These are phyloP conservation scores for Idaea aversata DNA, from an alignment of 2,888 invertebrate species.

Conservation along the genomic window DNA sequence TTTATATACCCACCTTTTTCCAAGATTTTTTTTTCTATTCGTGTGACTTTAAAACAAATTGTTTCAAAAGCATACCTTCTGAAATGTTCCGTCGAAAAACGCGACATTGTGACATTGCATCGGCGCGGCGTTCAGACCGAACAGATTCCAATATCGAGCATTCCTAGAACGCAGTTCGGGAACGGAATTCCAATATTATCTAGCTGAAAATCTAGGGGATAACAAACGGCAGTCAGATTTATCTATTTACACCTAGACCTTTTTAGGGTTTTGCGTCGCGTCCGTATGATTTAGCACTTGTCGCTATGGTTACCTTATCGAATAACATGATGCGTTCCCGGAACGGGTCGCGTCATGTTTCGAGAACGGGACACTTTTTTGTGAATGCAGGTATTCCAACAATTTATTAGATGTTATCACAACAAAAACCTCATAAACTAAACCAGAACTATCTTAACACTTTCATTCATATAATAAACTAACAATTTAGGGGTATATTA, in stretches of 20 bases:
- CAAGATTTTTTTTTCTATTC: not conserved
- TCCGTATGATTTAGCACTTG: too few species aligned
- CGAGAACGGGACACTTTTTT: too few species aligned
- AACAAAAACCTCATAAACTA: too few species aligned
- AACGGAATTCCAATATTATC: conserved; percentile 43
- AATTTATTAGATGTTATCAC: too few species aligned
- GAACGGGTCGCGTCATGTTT: too few species aligned
- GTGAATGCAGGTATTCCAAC: too few species aligned
- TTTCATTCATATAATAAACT: not conserved
- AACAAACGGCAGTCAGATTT: conserved; percentile 13
- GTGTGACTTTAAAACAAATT: not conserved
- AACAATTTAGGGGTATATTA: not conserved
- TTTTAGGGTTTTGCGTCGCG: too few species aligned
- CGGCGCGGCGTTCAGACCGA: conserved; percentile 33
- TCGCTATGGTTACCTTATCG: too few species aligned
- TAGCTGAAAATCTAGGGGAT: conserved; percentile 23
- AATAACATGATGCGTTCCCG: too few species aligned
- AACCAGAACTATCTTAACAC: not conserved
- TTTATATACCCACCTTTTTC: too few species aligned
- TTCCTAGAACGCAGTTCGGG: conserved; percentile 43
- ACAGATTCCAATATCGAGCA: conserved; percentile 53
- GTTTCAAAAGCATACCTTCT: not conserved
- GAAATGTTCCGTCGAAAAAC: conserved; percentile 32
- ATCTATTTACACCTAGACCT: not conserved
- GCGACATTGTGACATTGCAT: conserved; percentile 36